Conservation (phyloP, 64 coral and sea anemone genomes). For the Montipora cactus region DNA sequence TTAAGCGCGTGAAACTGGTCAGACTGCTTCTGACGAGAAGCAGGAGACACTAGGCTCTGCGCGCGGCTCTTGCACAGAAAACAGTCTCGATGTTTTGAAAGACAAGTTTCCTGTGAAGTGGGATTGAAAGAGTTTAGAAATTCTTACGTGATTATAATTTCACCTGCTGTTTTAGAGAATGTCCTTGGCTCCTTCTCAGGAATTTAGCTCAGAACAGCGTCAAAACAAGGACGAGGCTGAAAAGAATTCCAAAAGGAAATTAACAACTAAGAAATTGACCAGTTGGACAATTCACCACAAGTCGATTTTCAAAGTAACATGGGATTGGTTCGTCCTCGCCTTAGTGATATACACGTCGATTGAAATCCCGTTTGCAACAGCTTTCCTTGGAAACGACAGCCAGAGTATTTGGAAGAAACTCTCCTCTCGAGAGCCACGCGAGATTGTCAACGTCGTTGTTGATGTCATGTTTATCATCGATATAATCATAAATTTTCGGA, state of each 20-base stretch:
- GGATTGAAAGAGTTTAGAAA: neutral
- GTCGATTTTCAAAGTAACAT: slow-evolving; percentile 78
- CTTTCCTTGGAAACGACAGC: slow-evolving; percentile 51
- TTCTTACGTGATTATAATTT: neutral
- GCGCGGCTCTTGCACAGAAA: neutral
- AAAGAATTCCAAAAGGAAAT: neutral
- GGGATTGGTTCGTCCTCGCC: slow-evolving; percentile 87
- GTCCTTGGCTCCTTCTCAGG: neutral
- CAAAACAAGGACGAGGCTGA: neutral
- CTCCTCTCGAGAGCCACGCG: neutral
- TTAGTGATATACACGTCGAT: slow-evolving; percentile 88
- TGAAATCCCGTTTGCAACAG: slow-evolving; percentile 78
- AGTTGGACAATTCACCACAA: slow-evolving; percentile 69
- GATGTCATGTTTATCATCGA: slow-evolving; percentile 94
- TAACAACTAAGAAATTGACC: neutral
- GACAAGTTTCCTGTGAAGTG: neutral
- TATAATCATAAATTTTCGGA: slow-evolving; percentile 96
- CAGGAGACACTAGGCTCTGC: no score
- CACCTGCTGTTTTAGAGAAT: neutral
- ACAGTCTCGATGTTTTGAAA: neutral
- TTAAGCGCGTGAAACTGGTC: no score
- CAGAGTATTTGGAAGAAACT: neutral
- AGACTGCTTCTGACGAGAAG: no score
- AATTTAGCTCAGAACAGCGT: neutral
- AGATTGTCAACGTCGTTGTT: slow-evolving; percentile 75